Evolutionary conservation across 2,113 vertebrate genomes (phyloP).

Genomic region (Pseudorhombus dupliciocellatus): DNA sequence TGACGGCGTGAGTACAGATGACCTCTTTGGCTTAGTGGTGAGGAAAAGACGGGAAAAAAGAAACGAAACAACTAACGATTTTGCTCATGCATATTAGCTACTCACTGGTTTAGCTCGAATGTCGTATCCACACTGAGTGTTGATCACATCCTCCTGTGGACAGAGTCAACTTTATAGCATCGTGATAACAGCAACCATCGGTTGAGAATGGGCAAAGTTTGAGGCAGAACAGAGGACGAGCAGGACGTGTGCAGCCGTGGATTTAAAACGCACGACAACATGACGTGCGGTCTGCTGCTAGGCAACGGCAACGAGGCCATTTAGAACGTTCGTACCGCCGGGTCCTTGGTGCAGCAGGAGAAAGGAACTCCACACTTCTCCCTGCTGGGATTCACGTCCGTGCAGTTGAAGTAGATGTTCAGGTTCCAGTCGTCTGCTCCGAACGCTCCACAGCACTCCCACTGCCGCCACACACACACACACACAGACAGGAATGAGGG

Average conservation of each 20-base stretch:
- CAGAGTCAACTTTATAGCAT: not conserved
- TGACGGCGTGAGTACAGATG: too few species aligned
- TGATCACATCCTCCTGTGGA: constrained; percentile 95
- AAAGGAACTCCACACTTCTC: constrained; percentile 97
- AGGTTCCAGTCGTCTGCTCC: constrained; percentile 97
- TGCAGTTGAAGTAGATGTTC: constrained; percentile 99
- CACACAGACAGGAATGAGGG: not conserved
- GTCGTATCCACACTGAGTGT: constrained; percentile 98
- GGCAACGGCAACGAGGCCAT: not conserved
- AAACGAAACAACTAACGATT: not conserved
- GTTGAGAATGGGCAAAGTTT: not conserved
- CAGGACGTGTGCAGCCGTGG: too few species aligned
- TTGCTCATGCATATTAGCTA: fast-evolving
- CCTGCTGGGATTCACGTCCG: constrained; percentile 91
- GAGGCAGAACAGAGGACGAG: too few species aligned
- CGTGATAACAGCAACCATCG: too few species aligned
- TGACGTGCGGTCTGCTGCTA: too few species aligned
- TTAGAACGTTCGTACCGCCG: constrained; percentile 85
- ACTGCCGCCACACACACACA: too few species aligned
- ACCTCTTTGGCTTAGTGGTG: too few species aligned
- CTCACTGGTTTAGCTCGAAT: constrained; percentile 93
- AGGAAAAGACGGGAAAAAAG: too few species aligned
- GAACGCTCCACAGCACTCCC: constrained; percentile 97
- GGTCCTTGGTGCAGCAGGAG: constrained; percentile 97
- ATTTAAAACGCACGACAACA: too few species aligned